A percentile compares a stretch with the other conserved stretches of the same genome.
Evolutionary conservation across 2,797 vertebrate species (phyloP).

Genomic region (Cossypha niveicapilla): DNA sequence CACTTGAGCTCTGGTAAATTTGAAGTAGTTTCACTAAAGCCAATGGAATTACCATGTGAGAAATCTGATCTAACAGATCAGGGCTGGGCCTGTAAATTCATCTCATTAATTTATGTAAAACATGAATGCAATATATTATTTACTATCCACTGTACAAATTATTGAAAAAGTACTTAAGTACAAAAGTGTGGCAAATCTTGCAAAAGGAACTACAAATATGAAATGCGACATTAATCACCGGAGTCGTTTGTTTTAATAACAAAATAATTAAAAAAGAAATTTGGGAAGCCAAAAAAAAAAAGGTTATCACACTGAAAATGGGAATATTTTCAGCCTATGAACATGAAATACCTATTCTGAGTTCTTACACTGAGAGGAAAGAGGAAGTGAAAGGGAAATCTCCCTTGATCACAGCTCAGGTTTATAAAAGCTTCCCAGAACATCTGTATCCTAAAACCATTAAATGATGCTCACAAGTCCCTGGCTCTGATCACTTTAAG

Average conservation of each 20-base stretch:
- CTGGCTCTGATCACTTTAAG: background rate
- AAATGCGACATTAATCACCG: conserved; percentile 15
- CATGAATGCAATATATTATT: conserved; percentile 66
- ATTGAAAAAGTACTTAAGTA: conserved; percentile 55
- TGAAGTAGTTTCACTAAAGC: background rate
- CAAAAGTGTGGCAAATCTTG: conserved; percentile 17
- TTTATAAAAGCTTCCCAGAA: background rate
- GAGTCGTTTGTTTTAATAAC: background rate
- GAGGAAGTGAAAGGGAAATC: background rate
- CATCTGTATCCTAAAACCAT: background rate
- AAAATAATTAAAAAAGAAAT: background rate
- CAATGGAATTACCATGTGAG: background rate
- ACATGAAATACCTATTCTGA: background rate
- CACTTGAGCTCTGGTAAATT: background rate
- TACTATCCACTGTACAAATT: conserved; percentile 66
- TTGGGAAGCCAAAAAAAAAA: background rate
- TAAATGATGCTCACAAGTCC: background rate
- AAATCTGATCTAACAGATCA: background rate
- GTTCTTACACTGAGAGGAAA: background rate
- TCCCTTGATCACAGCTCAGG: background rate
- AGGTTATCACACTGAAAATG: background rate
- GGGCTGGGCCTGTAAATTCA: background rate
- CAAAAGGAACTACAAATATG: background rate
- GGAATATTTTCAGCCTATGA: background rate
- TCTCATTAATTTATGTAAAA: conserved; percentile 36